A percentile compares a stretch with the other conserved stretches of the same genome.
phyloP scores from a whole-genome alignment of 2,797 vertebrate genomes.

The Aphelocoma californica region DNA sequence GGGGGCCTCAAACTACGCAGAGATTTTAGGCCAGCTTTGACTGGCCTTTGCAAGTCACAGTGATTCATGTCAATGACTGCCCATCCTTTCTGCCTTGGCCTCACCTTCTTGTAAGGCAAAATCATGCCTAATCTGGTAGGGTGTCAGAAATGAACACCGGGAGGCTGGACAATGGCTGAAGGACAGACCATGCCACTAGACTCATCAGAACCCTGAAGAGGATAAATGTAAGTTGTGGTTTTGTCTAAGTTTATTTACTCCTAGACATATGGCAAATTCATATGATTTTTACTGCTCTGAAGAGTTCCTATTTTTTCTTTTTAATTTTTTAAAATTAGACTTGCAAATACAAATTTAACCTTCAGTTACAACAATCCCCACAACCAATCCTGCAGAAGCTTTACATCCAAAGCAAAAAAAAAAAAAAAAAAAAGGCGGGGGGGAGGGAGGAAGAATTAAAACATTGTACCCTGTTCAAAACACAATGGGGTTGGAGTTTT shows the following conservation, averaged over 20 bases:
- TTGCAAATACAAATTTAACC: background rate
- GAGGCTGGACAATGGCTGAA: background rate
- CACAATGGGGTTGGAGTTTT: background rate
- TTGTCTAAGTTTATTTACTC: background rate
- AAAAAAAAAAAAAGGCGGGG: fast-evolving
- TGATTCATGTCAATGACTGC: background rate
- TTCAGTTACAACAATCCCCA: background rate
- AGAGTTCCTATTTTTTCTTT: background rate
- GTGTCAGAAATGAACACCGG: background rate
- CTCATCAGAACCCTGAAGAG: background rate
- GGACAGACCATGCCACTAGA: background rate
- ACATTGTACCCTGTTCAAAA: background rate
- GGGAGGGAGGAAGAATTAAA: background rate
- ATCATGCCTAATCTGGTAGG: background rate
- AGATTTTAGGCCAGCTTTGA: background rate
- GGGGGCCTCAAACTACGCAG: background rate
- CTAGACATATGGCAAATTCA: background rate
- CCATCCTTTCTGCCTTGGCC: background rate
- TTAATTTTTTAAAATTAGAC: background rate
- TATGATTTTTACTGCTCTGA: background rate
- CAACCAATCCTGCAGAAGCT: background rate
- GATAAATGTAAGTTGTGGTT: background rate
- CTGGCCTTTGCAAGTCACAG: background rate
- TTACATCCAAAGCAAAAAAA: background rate
- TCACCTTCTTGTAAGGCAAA: background rate